Evolutionary conservation across 1,140 invertebrate species (phyloP).

Genomic region (Bicyclus anynana): DNA sequence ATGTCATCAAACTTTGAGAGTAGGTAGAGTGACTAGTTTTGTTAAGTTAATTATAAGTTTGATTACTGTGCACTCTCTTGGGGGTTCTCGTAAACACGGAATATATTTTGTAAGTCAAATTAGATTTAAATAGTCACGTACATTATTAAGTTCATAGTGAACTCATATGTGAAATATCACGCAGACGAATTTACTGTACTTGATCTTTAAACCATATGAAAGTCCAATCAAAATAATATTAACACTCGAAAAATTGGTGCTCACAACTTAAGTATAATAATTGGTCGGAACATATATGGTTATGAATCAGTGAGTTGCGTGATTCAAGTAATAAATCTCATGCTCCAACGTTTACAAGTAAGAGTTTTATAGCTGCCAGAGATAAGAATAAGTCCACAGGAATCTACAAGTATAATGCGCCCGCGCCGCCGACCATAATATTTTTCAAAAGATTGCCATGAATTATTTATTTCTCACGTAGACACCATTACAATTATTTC

Average conservation of each 20-base stretch:
- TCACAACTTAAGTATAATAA: not conserved
- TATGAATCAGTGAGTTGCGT: constrained; percentile 7
- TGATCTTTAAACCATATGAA: not conserved
- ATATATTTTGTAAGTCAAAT: not conserved
- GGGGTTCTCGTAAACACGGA: not conserved
- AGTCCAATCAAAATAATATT: not conserved
- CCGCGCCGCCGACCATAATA: constrained; percentile 61
- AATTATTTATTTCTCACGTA: constrained; percentile 71
- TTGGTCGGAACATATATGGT: not conserved
- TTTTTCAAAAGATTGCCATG: constrained; percentile 71
- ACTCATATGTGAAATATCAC: too few relatives aligned
- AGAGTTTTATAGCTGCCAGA: constrained; percentile 24
- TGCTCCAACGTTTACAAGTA: constrained; percentile 13
- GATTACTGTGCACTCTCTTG: not conserved
- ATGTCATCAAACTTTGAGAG: not conserved
- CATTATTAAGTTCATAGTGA: too few relatives aligned
- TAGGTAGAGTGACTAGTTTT: not conserved
- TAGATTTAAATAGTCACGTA: not conserved
- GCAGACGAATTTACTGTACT: too few relatives aligned
- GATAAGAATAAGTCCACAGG: constrained; percentile 38
- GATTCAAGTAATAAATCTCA: constrained; percentile 21
- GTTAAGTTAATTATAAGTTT: constrained; percentile 2
- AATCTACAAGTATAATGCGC: constrained; percentile 72
- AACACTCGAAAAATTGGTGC: too few relatives aligned
- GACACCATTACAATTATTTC: constrained; percentile 73